Conservation (phyloP, 2,113 vertebrate species). For the Pogona vitticeps region DNA sequence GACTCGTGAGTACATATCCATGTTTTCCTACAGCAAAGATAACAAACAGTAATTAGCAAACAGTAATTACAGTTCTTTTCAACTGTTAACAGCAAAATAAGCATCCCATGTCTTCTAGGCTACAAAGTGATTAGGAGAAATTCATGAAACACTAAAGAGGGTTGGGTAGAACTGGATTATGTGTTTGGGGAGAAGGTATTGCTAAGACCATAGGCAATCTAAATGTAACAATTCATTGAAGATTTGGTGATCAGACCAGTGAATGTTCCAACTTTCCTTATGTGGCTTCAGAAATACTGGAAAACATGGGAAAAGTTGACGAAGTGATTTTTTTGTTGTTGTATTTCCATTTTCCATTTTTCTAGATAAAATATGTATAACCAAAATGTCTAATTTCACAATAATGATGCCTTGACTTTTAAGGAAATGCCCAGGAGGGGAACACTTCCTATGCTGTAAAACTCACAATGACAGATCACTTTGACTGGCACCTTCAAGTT, state of each 20-base stretch:
- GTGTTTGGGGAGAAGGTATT: not conserved
- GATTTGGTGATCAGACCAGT: not conserved
- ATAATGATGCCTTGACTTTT: not conserved
- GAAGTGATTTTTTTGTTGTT: not conserved
- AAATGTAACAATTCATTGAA: not conserved
- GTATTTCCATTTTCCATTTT: not conserved
- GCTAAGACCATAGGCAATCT: not conserved
- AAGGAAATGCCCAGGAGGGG: not conserved
- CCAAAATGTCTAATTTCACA: not conserved
- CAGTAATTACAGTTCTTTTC: too few species aligned
- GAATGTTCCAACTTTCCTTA: not conserved
- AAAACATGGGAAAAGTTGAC: not conserved
- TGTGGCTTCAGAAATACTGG: not conserved
- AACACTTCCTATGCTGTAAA: not conserved
- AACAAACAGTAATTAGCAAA: not conserved
- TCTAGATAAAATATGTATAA: not conserved
- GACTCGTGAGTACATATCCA: slow-evolving; percentile 99
- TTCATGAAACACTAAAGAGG: too few species aligned
- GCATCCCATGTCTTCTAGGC: too few species aligned
- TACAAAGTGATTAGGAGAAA: too few species aligned
- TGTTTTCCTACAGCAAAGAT: slow-evolving; percentile 87
- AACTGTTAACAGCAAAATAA: too few species aligned
- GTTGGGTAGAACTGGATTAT: not conserved
- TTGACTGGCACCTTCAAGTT: not conserved
- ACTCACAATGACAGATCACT: not conserved